These are phyloP conservation scores for Eueremaeus valkanovi DNA, from an alignment of 2,888 invertebrate species.

Conservation along the genomic window DNA sequence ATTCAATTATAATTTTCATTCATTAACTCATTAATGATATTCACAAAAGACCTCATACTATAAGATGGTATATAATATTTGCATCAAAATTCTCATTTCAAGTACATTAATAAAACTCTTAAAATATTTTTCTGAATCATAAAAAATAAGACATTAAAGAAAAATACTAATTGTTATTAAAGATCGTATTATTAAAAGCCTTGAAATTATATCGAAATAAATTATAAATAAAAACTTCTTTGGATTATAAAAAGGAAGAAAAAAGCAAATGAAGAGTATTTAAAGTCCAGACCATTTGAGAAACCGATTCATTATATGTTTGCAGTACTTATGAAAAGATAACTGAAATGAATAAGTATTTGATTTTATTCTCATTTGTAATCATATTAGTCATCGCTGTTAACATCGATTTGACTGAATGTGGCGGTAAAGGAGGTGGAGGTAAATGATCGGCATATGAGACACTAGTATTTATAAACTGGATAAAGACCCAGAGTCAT, in stretches of 20 bases:
- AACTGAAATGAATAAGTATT: not conserved
- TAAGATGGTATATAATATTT: too few relatives aligned
- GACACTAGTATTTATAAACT: too few relatives aligned
- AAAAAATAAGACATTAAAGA: too few relatives aligned
- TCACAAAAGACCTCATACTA: not conserved
- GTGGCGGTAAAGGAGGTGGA: not conserved
- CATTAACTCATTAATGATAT: too few relatives aligned
- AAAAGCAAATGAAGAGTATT: constrained; percentile 25
- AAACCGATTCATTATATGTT: too few relatives aligned
- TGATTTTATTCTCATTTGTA: not conserved
- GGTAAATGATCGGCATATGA: not conserved
- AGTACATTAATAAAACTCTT: too few relatives aligned
- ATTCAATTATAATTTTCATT: too few relatives aligned
- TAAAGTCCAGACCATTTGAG: not conserved
- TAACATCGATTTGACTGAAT: not conserved
- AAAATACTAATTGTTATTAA: too few relatives aligned
- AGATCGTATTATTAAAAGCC: not conserved
- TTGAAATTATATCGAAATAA: constrained; percentile 27
- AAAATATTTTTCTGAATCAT: too few relatives aligned
- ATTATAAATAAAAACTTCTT: not conserved
- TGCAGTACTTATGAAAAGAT: too few relatives aligned
- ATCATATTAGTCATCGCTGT: not conserved
- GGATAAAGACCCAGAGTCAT: too few relatives aligned
- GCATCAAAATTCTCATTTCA: too few relatives aligned
- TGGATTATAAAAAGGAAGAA: not conserved